These are phyloP conservation scores for Triplophysa siluroides DNA, from an alignment of 2,113 vertebrate species.

Conservation along the genomic window DNA sequence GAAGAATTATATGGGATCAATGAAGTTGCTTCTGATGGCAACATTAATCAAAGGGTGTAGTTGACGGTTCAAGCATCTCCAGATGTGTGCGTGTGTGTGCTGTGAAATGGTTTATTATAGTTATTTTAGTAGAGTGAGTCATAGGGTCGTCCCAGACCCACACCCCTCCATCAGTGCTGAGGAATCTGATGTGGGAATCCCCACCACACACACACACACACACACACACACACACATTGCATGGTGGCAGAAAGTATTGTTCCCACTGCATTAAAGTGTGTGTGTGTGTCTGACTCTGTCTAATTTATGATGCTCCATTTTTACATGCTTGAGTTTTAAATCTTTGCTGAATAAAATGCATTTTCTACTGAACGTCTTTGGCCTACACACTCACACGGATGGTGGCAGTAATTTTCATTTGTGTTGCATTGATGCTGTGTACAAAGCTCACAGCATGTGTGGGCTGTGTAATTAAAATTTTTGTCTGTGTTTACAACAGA, in stretches of 20 bases:
- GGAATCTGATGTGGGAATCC: conserved; percentile 28
- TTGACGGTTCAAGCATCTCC: too few relatives aligned
- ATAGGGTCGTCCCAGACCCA: conserved; percentile 26
- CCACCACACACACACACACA: not conserved
- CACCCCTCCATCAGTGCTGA: conserved; percentile 33
- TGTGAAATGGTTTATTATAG: not conserved
- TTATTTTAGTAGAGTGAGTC: conserved; percentile 27
- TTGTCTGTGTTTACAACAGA: not conserved
- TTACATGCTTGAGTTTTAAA: too few relatives aligned
- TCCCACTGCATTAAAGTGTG: too few relatives aligned
- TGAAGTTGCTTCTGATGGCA: not conserved
- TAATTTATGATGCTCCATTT: too few relatives aligned
- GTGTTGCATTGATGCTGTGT: not conserved
- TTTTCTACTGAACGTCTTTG: too few relatives aligned
- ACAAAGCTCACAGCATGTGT: not conserved
- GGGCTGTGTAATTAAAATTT: not conserved
- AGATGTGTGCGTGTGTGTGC: not conserved
- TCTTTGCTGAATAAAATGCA: too few relatives aligned
- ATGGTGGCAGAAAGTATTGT: too few relatives aligned
- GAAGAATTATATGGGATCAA: not conserved
- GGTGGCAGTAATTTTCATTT: not conserved
- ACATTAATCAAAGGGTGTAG: not conserved
- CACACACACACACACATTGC: not conserved
- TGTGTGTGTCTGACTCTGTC: too few relatives aligned
- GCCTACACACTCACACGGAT: not conserved